These are phyloP conservation scores for Toxotes chatareus DNA, from an alignment of 2,113 vertebrate species.

Conservation along the genomic window DNA sequence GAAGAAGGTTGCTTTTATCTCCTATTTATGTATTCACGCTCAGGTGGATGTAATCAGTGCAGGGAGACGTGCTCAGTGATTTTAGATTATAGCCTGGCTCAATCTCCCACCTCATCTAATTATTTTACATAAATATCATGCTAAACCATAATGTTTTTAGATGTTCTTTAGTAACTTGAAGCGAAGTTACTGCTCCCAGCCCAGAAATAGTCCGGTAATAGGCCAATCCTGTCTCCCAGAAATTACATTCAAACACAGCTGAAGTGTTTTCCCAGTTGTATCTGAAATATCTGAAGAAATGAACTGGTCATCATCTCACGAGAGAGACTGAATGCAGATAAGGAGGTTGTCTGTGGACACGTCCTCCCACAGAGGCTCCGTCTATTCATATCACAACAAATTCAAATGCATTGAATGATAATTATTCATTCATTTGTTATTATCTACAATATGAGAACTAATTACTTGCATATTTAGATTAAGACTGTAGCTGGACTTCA, in stretches of 20 bases:
- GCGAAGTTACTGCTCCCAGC: no score
- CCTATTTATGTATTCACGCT: neutral
- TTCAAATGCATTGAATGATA: conserved; percentile 8
- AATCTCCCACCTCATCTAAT: neutral
- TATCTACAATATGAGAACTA: neutral
- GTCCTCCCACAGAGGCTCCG: neutral
- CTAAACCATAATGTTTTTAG: neutral
- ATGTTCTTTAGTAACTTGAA: neutral
- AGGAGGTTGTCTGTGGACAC: neutral
- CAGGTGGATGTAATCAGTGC: neutral
- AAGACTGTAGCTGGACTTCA: conserved; percentile 5
- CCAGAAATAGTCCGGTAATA: no score
- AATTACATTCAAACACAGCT: no score
- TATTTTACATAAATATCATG: neutral
- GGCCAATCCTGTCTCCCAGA: no score
- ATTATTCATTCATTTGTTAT: conserved; percentile 3
- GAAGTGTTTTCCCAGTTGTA: no score
- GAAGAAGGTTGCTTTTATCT: conserved; percentile 2
- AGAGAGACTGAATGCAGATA: no score
- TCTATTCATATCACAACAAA: neutral
- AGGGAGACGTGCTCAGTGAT: neutral
- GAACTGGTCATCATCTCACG: no score
- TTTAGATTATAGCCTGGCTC: neutral
- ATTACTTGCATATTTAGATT: neutral
- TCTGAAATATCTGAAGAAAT: neutral